A percentile compares a stretch with the other conserved stretches of the same genome.
phyloP scores from a whole-genome alignment of 2,797 vertebrate species.

The Chlorospingus semifuscus region DNA sequence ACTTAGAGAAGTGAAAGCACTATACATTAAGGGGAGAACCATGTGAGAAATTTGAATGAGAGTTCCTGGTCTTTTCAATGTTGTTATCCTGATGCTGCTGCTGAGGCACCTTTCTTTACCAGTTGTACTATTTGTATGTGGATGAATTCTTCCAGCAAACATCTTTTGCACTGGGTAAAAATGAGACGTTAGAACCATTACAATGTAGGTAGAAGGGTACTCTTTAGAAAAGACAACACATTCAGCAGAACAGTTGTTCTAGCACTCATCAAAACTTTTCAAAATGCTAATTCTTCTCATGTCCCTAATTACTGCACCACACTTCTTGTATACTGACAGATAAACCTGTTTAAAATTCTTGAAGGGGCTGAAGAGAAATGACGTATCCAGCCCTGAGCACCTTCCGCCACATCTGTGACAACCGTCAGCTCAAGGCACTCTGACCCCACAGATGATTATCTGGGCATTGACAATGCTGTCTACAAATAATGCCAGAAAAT shows the following conservation, averaged over 20 bases:
- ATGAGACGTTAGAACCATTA: slow-evolving; percentile 47
- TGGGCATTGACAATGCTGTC: slow-evolving; percentile 32
- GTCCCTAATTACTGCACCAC: slow-evolving; percentile 62
- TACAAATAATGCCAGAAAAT: slow-evolving; percentile 66
- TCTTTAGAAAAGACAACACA: slow-evolving; percentile 17
- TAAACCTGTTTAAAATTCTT: slow-evolving; percentile 69
- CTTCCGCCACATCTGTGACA: slow-evolving; percentile 1
- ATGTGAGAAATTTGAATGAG: slow-evolving; percentile 19
- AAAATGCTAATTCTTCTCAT: slow-evolving; percentile 58
- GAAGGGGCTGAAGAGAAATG: slow-evolving; percentile 32
- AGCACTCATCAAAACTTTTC: slow-evolving; percentile 66
- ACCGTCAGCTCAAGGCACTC: slow-evolving; percentile 30
- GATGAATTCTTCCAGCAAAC: slow-evolving; percentile 41
- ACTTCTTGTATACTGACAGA: slow-evolving; percentile 49
- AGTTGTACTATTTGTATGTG: slow-evolving; percentile 22
- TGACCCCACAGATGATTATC: slow-evolving; percentile 62
- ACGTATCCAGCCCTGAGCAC: background rate
- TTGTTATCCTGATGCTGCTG: slow-evolving; percentile 33
- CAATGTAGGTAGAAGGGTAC: slow-evolving; percentile 14
- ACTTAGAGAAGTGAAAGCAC: background rate
- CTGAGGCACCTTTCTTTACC: slow-evolving; percentile 35
- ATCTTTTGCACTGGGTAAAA: slow-evolving; percentile 29
- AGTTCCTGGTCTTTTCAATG: background rate
- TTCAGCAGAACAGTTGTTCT: slow-evolving; percentile 59
- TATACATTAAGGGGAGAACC: background rate